A percentile compares a stretch with the other conserved stretches of the same genome.
These are phyloP conservation scores for Dicycla oo DNA, from an alignment of 2,888 invertebrate species.

Conservation along the genomic window DNA sequence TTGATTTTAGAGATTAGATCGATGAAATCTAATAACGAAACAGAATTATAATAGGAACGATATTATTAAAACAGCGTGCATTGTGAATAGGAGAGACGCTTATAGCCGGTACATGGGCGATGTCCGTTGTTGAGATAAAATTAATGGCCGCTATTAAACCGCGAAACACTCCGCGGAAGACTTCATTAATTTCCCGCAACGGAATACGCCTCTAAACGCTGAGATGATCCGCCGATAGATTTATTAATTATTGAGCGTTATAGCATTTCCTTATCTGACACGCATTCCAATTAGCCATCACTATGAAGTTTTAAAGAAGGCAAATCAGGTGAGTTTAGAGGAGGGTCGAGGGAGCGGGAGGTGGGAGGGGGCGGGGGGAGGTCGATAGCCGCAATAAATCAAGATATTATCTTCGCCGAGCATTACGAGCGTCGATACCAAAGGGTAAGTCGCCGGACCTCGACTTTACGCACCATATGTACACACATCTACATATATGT, in stretches of 20 bases:
- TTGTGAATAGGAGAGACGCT: slow-evolving; percentile 70
- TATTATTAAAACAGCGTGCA: slow-evolving; percentile 71
- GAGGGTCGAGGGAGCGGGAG: slow-evolving; percentile 56
- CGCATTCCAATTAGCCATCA: slow-evolving; percentile 62
- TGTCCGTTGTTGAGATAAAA: slow-evolving; percentile 87
- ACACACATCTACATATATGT: slow-evolving; percentile 46
- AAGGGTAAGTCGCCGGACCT: slow-evolving; percentile 81
- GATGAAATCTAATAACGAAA: slow-evolving; percentile 45
- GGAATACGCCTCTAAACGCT: slow-evolving; percentile 84
- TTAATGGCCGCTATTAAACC: slow-evolving; percentile 88
- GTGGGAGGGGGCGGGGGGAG: slow-evolving; percentile 66
- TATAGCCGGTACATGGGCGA: slow-evolving; percentile 65
- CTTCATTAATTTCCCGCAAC: slow-evolving; percentile 88
- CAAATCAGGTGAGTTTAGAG: slow-evolving; percentile 72
- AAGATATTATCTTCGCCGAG: slow-evolving; percentile 87
- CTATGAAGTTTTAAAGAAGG: slow-evolving; percentile 61
- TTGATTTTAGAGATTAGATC: slow-evolving; percentile 51
- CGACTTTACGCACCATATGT: slow-evolving; percentile 59
- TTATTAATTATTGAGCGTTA: slow-evolving; percentile 85
- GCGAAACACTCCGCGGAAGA: slow-evolving; percentile 87
- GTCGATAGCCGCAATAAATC: slow-evolving; percentile 87
- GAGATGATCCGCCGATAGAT: slow-evolving; percentile 85
- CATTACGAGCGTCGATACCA: slow-evolving; percentile 82
- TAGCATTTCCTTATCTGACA: slow-evolving; percentile 71
- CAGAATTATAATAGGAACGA: slow-evolving; percentile 59